phyloP scores from a whole-genome alignment of 2,888 invertebrate species.

The Caenorhabditis japonica region DNA sequence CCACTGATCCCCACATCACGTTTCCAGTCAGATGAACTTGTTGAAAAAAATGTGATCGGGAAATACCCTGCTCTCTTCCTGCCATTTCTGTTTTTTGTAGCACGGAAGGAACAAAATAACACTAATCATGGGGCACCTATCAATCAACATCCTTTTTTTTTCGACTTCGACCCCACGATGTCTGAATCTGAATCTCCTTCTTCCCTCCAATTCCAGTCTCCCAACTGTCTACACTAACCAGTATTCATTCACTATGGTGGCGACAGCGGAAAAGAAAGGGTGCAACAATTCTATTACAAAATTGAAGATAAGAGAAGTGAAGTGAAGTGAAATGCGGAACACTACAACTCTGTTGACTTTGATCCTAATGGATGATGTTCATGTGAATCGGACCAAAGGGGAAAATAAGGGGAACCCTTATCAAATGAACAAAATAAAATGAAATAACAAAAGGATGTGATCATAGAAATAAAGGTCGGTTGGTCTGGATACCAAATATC shows the following conservation, averaged over 20 bases:
- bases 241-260: not conserved
- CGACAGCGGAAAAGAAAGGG: not conserved
- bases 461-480: too few species aligned
- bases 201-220: slow-evolving; percentile 13
- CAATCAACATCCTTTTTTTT: slow-evolving; percentile 12
- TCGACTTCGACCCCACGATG: slow-evolving; percentile 8
- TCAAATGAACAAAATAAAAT: too few species aligned
- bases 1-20: too few species aligned
- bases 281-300: slow-evolving; percentile 13
- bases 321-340: not conserved
- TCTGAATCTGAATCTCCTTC: too few species aligned
- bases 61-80: too few species aligned
- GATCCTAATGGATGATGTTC: not conserved
- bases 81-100: too few species aligned
- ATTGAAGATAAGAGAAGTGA: slow-evolving; percentile 8
- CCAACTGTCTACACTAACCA: slow-evolving; percentile 5
- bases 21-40: too few species aligned
- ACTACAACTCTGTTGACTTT: slow-evolving; percentile 3
- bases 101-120: slow-evolving; percentile 5
- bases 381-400: too few species aligned
- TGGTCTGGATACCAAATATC: too few species aligned
- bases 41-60: too few species aligned
- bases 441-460: too few species aligned
- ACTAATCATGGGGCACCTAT: slow-evolving; percentile 33
- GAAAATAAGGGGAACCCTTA: too few species aligned